Percentiles rank a stretch among this genome's conserved stretches.
phyloP scores from a whole-genome alignment of 2,113 vertebrate species.

The Pangasianodon gigas region DNA sequence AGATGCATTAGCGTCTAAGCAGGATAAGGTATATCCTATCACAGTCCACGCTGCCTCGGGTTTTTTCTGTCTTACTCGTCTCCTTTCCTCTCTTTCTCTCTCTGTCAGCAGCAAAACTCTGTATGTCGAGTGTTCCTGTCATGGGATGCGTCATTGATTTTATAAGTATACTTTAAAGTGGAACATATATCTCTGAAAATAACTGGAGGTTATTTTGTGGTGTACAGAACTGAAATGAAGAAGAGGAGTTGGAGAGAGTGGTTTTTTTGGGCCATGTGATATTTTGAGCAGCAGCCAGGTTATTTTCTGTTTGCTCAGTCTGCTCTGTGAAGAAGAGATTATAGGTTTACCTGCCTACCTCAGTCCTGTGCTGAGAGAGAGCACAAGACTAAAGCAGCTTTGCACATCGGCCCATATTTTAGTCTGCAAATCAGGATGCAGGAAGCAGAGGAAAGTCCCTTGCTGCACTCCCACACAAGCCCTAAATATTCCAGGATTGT shows the following conservation, averaged over 20 bases:
- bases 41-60: not conserved
- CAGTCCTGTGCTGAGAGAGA: constrained; percentile 32
- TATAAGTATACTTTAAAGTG: not conserved
- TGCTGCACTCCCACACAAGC: not conserved
- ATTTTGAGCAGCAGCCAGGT: constrained; percentile 14
- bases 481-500: not conserved
- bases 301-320: constrained; percentile 3
- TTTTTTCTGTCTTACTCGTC: not conserved
- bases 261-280: not conserved
- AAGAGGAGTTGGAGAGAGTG: not conserved
- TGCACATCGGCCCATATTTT: constrained; percentile 55
- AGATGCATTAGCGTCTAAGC: not conserved
- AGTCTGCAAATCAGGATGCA: constrained; percentile 51
- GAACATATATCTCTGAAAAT: not conserved
- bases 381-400: constrained; percentile 55
- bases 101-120: not conserved
- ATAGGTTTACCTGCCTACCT: constrained; percentile 56
- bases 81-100: not conserved
- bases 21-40: not conserved
- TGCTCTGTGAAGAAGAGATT: constrained; percentile 41
- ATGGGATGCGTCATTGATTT: not conserved
- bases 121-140: not conserved
- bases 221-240: not conserved
- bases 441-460: constrained; percentile 1
- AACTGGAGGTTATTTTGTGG: not conserved